Evolutionary conservation across 2,888 invertebrate genomes (phyloP), one percentile per base, ranked within the genome.

Genomic region (Ischnus inquisitorius): DNA sequence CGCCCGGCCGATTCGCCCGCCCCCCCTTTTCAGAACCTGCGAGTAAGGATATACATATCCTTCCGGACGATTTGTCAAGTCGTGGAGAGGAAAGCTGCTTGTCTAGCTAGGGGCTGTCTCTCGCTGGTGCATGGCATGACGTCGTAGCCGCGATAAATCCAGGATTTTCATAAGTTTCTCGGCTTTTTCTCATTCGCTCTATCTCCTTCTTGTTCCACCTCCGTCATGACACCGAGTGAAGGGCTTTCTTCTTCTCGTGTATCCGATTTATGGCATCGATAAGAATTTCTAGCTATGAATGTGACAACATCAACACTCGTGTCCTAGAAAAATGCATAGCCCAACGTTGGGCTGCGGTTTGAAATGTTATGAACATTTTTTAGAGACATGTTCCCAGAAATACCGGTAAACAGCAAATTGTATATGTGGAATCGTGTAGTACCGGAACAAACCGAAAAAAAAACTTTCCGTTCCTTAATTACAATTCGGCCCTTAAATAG

Each of bases 21-120:
- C 54, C 28, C 54, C 28, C 48, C 51, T 83, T 83, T 81, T 68
- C 54, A 68, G 60, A 76, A 76, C 60, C 60, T 67, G 62, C 67
- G 60, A 46, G 54, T 57, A 54, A 51, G 71, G 86, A 78, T 78
- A 64, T 77, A 80, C 89, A 89, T 90, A 90, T 90, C 90, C 90
- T 92, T 92, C 90, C 91, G 88, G 89, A 87, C 91, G 91, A 91
- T 92, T 92, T 91, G 90, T 91, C 90, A 89, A 89, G 88, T 89
- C 87, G 83, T 81, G 74, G 54, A 41, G 71, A 62, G 74, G 41
- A 84, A 86, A 87, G 81, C 85, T 83, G 84, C 83, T 86, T 84
- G 85, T 86, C 87, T 87, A 83, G 86, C 76, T 62, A 34, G 67
- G 81, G 57, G 67, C 69, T 82, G 79, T 75, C 67, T 80, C 75